A percentile compares a stretch with the other conserved stretches of the same genome.
phyloP scores from a whole-genome alignment of 2,888 invertebrate genomes.

The Ferdinandea cuprea region DNA sequence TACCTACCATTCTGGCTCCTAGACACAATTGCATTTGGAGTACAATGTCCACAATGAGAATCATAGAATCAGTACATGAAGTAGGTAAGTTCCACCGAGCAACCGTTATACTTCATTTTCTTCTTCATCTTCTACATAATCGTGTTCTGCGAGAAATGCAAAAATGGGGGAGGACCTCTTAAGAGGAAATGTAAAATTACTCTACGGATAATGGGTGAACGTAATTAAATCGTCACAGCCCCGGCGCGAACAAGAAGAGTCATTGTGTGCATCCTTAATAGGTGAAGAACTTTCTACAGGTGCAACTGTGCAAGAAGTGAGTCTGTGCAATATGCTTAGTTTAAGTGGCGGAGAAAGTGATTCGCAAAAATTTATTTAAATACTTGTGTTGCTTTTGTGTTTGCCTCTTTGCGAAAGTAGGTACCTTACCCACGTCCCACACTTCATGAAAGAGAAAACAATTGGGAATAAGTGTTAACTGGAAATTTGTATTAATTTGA shows the following conservation, averaged over 20 bases:
- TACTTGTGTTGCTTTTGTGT: background rate
- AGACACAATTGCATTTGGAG: background rate
- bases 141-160: background rate
- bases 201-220: conserved; percentile 58
- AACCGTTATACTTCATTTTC: background rate
- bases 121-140: background rate
- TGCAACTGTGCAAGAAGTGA: conserved; percentile 10
- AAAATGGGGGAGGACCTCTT: background rate
- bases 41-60: conserved; percentile 23
- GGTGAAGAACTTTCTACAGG: conserved; percentile 39
- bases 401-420: background rate
- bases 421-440: too few species aligned
- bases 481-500: too few species aligned
- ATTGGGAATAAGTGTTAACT: background rate
- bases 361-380: background rate
- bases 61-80: background rate
- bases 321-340: background rate
- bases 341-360: background rate
- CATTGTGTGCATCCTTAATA: conserved; percentile 46
- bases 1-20: too few species aligned
- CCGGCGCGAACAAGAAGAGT: conserved; percentile 19
- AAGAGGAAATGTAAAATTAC: conserved; percentile 54
- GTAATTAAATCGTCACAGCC: conserved; percentile 59
- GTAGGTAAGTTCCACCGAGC: too few species aligned
- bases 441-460: background rate